phyloP scores from a whole-genome alignment of 2,797 vertebrate genomes.

The Danionella dracula region DNA sequence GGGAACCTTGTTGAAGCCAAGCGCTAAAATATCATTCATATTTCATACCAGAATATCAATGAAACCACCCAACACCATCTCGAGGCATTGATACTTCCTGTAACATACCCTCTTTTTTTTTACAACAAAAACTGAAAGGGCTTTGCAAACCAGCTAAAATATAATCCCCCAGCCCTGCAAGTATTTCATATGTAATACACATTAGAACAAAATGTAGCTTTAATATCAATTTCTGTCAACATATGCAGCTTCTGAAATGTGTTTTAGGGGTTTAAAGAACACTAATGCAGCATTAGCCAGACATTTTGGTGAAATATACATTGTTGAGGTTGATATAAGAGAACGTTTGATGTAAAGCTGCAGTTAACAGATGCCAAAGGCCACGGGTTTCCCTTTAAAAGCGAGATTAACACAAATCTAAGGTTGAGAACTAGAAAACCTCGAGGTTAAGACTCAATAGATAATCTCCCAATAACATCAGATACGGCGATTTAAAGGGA shows the following conservation, averaged over 20 bases:
- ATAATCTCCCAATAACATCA: conserved; percentile 61
- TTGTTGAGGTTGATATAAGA: neutral
- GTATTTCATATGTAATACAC: neutral
- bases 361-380: neutral
- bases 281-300: neutral
- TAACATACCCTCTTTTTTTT: no score
- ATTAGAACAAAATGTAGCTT: neutral
- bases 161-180: neutral
- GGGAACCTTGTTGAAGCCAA: no score
- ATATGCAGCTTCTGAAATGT: neutral
- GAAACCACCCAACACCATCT: conserved; percentile 13
- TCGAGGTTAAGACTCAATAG: conserved; percentile 42
- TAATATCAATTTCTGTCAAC: neutral
- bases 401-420: conserved; percentile 50
- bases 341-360: conserved; percentile 37
- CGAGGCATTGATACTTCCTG: conserved; percentile 8
- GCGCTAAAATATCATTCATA: neutral
- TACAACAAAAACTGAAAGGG: no score
- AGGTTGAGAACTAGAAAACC: conserved; percentile 41
- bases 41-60: neutral
- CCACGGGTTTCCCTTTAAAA: conserved; percentile 44
- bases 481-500: conserved; percentile 54
- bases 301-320: neutral
- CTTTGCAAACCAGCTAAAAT: neutral
- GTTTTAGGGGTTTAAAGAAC: neutral